Evolutionary conservation across 2,113 vertebrate genomes (phyloP).

Genomic region (Sinocyclocheilus anophthalmus): DNA sequence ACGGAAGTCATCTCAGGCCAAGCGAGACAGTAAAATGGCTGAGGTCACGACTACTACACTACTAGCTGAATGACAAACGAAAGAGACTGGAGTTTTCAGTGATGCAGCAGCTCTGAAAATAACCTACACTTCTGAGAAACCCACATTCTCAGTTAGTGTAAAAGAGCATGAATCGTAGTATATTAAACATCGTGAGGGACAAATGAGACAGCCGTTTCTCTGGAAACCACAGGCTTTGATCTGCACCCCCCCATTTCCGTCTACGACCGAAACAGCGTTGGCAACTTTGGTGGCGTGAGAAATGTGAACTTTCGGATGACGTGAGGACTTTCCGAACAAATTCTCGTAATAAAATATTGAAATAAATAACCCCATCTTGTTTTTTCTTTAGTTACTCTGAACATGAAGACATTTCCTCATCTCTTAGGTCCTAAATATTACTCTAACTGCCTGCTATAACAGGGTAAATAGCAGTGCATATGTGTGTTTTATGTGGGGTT

Average conservation of each 20-base stretch:
- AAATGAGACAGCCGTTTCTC: conserved; percentile 37
- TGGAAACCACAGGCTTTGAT: conserved; percentile 58
- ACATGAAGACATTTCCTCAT: background rate
- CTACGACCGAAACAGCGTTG: background rate
- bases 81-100: conserved; percentile 11
- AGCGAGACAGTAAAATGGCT: background rate
- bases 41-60: conserved; percentile 10
- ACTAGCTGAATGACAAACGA: background rate
- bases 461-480: background rate
- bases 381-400: background rate
- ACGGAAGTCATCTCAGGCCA: conserved; percentile 53
- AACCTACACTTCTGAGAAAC: conserved; percentile 34
- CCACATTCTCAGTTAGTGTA: conserved; percentile 52
- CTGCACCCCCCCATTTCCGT: conserved; percentile 62
- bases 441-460: background rate
- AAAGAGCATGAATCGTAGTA: background rate
- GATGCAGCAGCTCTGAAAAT: conserved; percentile 18
- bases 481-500: background rate
- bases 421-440: background rate
- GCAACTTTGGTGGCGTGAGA: background rate
- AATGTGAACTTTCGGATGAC: background rate
- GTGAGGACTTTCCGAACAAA: background rate
- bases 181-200: conserved; percentile 1
- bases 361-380: background rate
- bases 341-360: background rate